Percentiles rank a stretch among this genome's conserved stretches.
These are phyloP conservation scores for Anarsia innoxiella DNA, from an alignment of 2,888 invertebrate genomes.

Conservation along the genomic window DNA sequence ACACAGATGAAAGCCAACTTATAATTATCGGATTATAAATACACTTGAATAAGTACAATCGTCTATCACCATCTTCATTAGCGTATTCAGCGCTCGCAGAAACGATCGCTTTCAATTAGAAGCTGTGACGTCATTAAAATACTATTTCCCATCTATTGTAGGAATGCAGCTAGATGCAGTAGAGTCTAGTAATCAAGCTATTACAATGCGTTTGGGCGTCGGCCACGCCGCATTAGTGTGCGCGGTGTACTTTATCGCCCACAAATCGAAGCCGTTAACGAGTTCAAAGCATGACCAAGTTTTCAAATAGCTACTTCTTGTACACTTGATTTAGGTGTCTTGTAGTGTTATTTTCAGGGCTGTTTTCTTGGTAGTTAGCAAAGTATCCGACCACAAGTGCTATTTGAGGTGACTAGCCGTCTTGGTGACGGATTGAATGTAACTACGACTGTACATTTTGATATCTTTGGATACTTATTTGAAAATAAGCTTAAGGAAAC, in stretches of 20 bases:
- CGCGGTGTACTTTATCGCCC: slow-evolving; percentile 33
- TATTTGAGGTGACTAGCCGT: too few relatives aligned
- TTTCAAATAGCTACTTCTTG: too few relatives aligned
- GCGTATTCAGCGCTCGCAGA: not conserved
- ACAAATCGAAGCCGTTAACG: slow-evolving; percentile 44
- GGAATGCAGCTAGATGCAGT: slow-evolving; percentile 16
- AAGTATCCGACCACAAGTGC: too few relatives aligned
- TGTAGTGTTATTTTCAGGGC: too few relatives aligned
- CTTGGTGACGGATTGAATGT: too few relatives aligned
- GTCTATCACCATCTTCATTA: not conserved
- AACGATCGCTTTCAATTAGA: not conserved
- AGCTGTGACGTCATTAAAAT: not conserved
- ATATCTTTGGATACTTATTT: too few relatives aligned
- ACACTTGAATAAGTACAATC: not conserved
- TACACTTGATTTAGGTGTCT: too few relatives aligned
- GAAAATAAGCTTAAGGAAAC: too few relatives aligned
- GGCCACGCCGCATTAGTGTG: slow-evolving; percentile 32
- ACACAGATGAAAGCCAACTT: too few relatives aligned
- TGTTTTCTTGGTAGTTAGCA: too few relatives aligned
- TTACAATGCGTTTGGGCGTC: slow-evolving; percentile 23
- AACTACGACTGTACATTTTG: too few relatives aligned
- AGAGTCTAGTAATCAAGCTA: slow-evolving; percentile 22
- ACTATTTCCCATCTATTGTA: slow-evolving; percentile 2
- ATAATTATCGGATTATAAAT: not conserved
- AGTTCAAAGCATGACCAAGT: too few relatives aligned